phyloP scores from a whole-genome alignment of 2,797 vertebrate genomes.

The Basileuterus tristriatus region DNA sequence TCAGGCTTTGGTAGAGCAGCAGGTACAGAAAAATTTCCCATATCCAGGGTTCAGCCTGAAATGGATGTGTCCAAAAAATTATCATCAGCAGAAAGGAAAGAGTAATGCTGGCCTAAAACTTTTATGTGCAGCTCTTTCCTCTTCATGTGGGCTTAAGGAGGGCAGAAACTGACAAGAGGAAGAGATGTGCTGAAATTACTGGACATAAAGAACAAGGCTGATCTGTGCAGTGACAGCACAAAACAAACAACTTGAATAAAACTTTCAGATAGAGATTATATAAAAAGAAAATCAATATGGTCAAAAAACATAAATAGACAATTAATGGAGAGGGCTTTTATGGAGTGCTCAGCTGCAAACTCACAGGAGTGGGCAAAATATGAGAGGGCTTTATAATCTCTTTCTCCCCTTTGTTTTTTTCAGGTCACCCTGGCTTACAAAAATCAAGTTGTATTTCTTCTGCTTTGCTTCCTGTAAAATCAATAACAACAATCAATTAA shows the following conservation, averaged over 20 bases:
- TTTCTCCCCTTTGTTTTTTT: slow-evolving; percentile 44
- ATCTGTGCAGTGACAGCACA: neutral
- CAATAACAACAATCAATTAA: slow-evolving; percentile 42
- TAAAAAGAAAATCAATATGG: slow-evolving; percentile 31
- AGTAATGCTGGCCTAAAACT: neutral
- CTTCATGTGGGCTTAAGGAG: neutral
- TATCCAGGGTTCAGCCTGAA: neutral
- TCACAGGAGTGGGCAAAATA: neutral
- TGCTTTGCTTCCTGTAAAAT: slow-evolving; percentile 50
- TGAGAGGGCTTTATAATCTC: neutral
- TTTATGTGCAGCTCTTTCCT: neutral
- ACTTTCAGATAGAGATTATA: neutral
- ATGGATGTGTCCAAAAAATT: neutral
- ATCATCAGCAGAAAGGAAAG: neutral
- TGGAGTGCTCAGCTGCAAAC: neutral
- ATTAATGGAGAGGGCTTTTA: slow-evolving; percentile 3
- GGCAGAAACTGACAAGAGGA: neutral
- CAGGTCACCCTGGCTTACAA: slow-evolving; percentile 30
- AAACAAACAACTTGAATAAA: neutral
- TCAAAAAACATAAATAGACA: slow-evolving; percentile 29
- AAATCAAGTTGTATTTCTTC: slow-evolving; percentile 44
- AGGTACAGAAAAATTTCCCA: neutral
- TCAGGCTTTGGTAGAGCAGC: neutral
- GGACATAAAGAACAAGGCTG: neutral
- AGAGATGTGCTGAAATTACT: neutral